Conservation (phyloP, 2,888 invertebrate genomes). For the Baronia brevicornis region DNA sequence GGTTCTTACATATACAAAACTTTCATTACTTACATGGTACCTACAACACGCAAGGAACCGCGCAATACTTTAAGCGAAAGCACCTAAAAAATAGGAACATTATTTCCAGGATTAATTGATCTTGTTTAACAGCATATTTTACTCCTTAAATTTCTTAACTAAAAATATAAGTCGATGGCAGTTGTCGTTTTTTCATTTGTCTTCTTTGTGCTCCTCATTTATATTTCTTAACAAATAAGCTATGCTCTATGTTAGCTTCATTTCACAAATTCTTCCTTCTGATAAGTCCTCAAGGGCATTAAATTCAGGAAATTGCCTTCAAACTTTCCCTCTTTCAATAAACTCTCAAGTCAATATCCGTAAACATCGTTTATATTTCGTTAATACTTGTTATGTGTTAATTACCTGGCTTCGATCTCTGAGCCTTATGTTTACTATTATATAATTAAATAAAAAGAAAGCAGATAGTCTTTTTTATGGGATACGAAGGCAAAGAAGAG, state of each 20-base stretch:
- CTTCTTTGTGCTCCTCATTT: conserved; percentile 40
- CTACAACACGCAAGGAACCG: too few relatives aligned
- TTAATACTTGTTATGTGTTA: conserved; percentile 43
- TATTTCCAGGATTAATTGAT: too few relatives aligned
- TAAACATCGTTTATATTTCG: conserved; percentile 56
- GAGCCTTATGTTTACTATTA: conserved; percentile 20
- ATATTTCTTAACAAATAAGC: conserved; percentile 64
- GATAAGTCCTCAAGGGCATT: conserved; percentile 60
- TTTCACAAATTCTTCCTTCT: conserved; percentile 64
- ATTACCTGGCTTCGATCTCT: conserved; percentile 34
- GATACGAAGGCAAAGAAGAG: too few relatives aligned
- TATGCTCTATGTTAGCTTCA: conserved; percentile 61
- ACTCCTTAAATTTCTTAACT: too few relatives aligned
- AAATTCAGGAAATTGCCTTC: conserved; percentile 70
- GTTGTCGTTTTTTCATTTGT: conserved; percentile 3
- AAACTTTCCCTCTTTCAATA: conserved; percentile 65
- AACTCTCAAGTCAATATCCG: conserved; percentile 54
- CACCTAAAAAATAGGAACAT: too few relatives aligned
- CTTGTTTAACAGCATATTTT: conserved; percentile 6
- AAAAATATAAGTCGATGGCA: conserved; percentile 8
- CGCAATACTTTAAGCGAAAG: too few relatives aligned
- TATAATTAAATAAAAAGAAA: too few relatives aligned
- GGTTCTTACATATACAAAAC: too few relatives aligned
- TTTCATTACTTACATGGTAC: too few relatives aligned
- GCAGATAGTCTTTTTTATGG: too few relatives aligned